Evolutionary conservation across 2,113 vertebrate species (phyloP), one percentile per base, ranked within the genome.

Genomic region (Ifrita kowaldi): DNA sequence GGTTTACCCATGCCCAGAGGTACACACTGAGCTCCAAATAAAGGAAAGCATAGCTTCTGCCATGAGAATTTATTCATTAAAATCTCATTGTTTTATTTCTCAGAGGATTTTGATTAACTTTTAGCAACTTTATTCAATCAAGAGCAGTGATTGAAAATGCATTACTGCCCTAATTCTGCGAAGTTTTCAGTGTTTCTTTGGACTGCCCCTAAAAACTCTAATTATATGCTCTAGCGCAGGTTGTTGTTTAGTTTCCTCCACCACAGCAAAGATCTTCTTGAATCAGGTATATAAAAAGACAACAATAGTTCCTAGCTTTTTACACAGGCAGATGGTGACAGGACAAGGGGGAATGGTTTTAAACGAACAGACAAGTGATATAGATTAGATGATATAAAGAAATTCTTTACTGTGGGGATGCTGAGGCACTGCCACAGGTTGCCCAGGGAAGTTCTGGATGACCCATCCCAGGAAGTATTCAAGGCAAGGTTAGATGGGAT

Each of bases 51-150:
- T 60, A 63, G 37, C 28, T 87, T 68, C 75, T 83, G 50, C 71
- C 79, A 49, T 90, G 95, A 96, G 92, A 96, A 87, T 94, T 95
- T 77, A 37, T 87, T 96, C 91, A 95, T 96, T 97, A 96, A 96
- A 95, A 92, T 67, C 92, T 96, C 82, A 83, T 94, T 92, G 73
- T 82, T 87, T 95, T 70, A 96, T 94, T 95, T 96, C 93, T 94
- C 94, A 86, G 63, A 94, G 94, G 93, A 89, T 80, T 94, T 95
- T 90, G 70, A 96, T 95, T 96, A 96, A 95, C 75, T 93, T 84
- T 78, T 86, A 84, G 57, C 35, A 87, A 95, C 74, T 91, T 90
- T 70, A 62, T 93, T 80, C 59, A 88, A 74, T 88, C 41, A 56
- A 94, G 67, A 64, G 55, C 71, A 83, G 19, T 81, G 79, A 93